phyloP scores from a whole-genome alignment of 2,797 vertebrate genomes.

The Podarcis siculus region DNA sequence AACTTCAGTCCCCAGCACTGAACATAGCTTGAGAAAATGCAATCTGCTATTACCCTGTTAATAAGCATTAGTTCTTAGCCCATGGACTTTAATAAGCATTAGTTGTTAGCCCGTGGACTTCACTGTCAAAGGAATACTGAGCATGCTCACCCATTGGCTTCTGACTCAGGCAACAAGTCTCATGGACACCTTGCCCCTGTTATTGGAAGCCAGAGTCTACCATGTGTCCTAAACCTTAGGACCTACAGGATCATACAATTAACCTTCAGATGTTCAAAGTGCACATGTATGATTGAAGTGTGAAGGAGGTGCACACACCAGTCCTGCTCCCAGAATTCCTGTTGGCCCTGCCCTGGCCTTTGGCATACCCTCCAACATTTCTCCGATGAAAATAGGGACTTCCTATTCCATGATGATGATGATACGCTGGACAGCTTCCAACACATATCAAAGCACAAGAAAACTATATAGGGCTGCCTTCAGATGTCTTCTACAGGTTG shows the following conservation, averaged over 20 bases:
- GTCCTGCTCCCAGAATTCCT: background rate
- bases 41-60: background rate
- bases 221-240: background rate
- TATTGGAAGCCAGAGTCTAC: background rate
- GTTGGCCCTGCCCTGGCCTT: too few species aligned
- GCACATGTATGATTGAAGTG: background rate
- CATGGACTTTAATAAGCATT: background rate
- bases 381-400: too few species aligned
- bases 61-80: background rate
- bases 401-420: too few species aligned
- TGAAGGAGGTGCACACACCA: background rate
- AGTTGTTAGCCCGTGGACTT: background rate
- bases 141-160: background rate
- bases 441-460: too few species aligned
- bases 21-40: background rate
- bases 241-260: background rate
- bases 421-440: too few species aligned
- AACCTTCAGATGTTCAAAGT: background rate
- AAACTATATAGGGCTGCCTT: too few species aligned
- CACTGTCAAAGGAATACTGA: background rate
- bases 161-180: background rate
- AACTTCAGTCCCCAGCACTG: background rate
- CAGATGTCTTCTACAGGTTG: too few species aligned
- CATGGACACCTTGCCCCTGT: too few species aligned
- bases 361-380: too few species aligned